A percentile compares a stretch with the other conserved stretches of the same genome.
Conservation (phyloP, 1,140 invertebrate genomes). For the Drosophila nikananu region DNA sequence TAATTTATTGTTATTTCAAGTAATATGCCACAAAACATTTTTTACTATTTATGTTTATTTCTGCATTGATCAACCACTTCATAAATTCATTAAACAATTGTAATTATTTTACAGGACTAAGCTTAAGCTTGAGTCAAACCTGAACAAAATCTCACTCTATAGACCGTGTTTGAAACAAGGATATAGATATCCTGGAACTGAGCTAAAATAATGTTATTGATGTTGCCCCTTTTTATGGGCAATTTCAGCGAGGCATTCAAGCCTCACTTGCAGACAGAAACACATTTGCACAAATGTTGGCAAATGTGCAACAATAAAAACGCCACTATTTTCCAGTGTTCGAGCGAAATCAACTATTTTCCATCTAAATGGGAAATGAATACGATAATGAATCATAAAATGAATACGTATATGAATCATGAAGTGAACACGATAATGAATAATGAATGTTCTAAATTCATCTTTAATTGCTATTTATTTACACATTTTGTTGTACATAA, state of each 20-base stretch:
- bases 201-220: slow-evolving; percentile 5
- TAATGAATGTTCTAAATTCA: background rate
- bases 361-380: slow-evolving; percentile 2
- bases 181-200: background rate
- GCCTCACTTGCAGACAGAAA: slow-evolving; percentile 1
- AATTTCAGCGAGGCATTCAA: slow-evolving; percentile 57
- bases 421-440: background rate
- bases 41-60: too few species aligned
- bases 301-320: slow-evolving; percentile 39
- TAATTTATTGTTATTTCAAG: background rate
- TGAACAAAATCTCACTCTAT: background rate
- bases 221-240: slow-evolving; percentile 50
- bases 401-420: background rate
- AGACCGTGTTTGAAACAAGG: background rate
- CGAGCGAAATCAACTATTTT: slow-evolving; percentile 59
- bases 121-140: background rate
- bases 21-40: too few species aligned
- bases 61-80: too few species aligned
- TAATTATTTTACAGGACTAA: background rate
- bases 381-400: background rate
- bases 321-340: slow-evolving; percentile 36
- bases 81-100: too few species aligned
- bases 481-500: background rate
- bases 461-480: background rate
- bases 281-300: slow-evolving; percentile 14